Base-by-base conservation (phyloP, 2,888 invertebrate species). In the Agrilus cyanescens region DNA sequence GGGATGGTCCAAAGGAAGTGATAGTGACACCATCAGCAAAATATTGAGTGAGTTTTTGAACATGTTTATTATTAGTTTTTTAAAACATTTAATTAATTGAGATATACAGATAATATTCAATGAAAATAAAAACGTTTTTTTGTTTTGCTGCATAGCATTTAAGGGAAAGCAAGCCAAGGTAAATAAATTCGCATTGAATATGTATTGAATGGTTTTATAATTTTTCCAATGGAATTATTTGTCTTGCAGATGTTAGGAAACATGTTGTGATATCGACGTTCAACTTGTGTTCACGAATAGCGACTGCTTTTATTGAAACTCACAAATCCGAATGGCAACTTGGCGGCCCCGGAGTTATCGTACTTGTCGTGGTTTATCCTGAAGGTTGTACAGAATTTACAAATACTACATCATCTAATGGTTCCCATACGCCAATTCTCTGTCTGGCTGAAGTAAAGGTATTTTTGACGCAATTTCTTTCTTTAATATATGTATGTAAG, bases 391-490 rank as follows among this genome's bases (percentile, higher is more conserved):
- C 70, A 0, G 71, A 73, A 41, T 74, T 74, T 8, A 69, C 63
- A 13, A 65, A 64, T 45, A 68, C 68, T 50, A 12, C 30, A 12
- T 36, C 32, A 13, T 69, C 68, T 54, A 71, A 70, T 1, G 70
- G 74, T 41, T 37, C 29, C 12, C 15, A 37, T 10, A 45, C 31
- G 14, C 75, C 74, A 43, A 74, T 81, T 54, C 61, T 82, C 14
- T 81, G 81, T 66, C 67, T 82, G 5, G 78, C 78, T 14, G 81
- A 82, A 60, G 75, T 76, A 32, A 74, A 73, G 56, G 76, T 75
- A 57, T 59, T 61, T 55, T 25, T 8, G 30, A 29, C 5, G 5
- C 5, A 18, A 18, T 18, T 18, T 4, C 3, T 4, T 18, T 18
- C 5, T 4, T 18, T 18, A 4, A 32, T 15, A 30, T 29, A n/a